Conservation (phyloP, 1,140 invertebrate species). For the Drosophila sulfurigaster region DNA sequence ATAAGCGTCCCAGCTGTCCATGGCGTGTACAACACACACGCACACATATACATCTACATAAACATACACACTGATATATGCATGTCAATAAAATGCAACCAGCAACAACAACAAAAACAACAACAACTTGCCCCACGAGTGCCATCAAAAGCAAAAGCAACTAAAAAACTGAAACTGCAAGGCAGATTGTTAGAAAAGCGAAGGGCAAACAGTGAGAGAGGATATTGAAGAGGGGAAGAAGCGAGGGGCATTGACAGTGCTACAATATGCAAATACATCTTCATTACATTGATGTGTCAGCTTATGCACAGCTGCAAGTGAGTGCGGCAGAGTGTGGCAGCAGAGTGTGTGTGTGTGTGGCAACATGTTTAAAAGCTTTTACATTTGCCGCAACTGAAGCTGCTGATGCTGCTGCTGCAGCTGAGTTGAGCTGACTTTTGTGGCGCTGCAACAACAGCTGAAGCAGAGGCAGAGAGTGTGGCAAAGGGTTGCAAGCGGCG, state of each 20-base stretch:
- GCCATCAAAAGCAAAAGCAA: slow-evolving; percentile 71
- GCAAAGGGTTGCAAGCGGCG: not conserved
- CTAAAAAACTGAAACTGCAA: slow-evolving; percentile 50
- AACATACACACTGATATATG: slow-evolving; percentile 27
- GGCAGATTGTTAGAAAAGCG: not conserved
- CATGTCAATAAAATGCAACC: slow-evolving; percentile 71
- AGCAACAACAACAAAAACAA: slow-evolving; percentile 25
- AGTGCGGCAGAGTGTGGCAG: not conserved
- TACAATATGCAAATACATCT: slow-evolving; percentile 83
- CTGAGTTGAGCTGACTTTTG: slow-evolving; percentile 66
- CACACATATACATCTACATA: slow-evolving; percentile 24
- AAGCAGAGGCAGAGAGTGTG: not conserved
- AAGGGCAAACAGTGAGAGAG: slow-evolving; percentile 4
- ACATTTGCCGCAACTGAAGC: slow-evolving; percentile 69
- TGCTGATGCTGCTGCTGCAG: slow-evolving; percentile 26
- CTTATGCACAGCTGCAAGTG: slow-evolving; percentile 67
- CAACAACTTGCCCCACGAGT: slow-evolving; percentile 50
- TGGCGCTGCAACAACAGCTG: slow-evolving; percentile 49
- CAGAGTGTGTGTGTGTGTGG: slow-evolving; percentile 22
- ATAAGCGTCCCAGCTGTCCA: slow-evolving; percentile 52
- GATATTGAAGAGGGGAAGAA: not conserved
- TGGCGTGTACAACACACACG: slow-evolving; percentile 2
- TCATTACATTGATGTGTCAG: slow-evolving; percentile 84
- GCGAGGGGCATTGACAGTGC: slow-evolving; percentile 67
- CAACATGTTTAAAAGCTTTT: slow-evolving; percentile 81